Evolutionary conservation across 2,888 invertebrate genomes (phyloP), one percentile per base, ranked within the genome.

Genomic region (Lasioglossum lativentre): DNA sequence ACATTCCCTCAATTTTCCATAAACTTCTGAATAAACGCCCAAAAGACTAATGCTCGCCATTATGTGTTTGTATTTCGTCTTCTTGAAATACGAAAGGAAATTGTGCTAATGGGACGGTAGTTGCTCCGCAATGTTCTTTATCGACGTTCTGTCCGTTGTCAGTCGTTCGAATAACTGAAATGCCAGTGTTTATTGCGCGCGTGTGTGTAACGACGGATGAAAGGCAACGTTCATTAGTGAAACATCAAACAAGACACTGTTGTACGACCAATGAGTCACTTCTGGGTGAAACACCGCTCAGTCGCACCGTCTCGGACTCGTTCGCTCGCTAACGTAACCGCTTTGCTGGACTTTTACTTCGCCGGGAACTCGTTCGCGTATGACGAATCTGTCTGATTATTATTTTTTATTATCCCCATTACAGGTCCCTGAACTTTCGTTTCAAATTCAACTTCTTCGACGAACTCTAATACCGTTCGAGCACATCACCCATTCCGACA

Each of bases 271-370:
- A 73, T 89, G 89, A 89, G 71, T 89, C 89, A 89, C 79, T 82
- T 81, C 78, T 83, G 56, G 80, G 77, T 85, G 70, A 82, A 82
- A 42, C 82, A 80, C 79, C 76, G 76, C 47, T 38, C 45, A 56
- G 74, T 70, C 75, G 70, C 75, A 78, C 59, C 77, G 70, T 72
- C 66, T 84, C 71, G 75, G 71, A 79, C 75, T 76, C 86, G 56
- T 70, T 78, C 75, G 70, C 83, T 87, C 45, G 38, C 68, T 68
- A 68, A 68, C 59, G 30, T 75, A 85, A 87, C 82, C 81, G 86
- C 78, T 89, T 77, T 78, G 78, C 75, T 82, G 59, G 80, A 89
- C 85, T 88, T 88, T 88, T 83, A 72, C 82, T 84, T 78, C 12
- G 56, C 30, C 40, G 2, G 42, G 34, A 79, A 76, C 80, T 78